Base-by-base conservation (phyloP, 2,797 vertebrate species). In the Lates japonicus region DNA sequence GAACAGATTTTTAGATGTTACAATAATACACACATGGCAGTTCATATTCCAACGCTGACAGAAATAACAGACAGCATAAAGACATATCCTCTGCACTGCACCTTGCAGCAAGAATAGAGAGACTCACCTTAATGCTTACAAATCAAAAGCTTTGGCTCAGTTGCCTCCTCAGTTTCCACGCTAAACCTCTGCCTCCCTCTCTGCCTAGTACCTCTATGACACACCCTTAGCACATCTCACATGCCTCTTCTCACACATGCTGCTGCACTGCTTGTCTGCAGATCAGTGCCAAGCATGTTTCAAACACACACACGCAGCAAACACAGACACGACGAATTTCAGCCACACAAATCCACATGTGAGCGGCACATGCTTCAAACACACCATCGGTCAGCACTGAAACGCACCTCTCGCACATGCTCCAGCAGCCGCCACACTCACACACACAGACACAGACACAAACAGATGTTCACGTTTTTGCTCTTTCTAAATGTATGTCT, bases 51-150 rank as follows among this genome's bases (percentile, higher is more conserved):
- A 74, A 49, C 25, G 39, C 1, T 4, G 16, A 59, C 1, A 39
- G 7, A 52, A 69, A 67, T 19, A 58, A 33, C 31, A n/a, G 14
- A 42, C 19, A 58, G 42, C 20, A 33, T 44, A 33, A 58, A 61
- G 12, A 72, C 37, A 4, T 8, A 76, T 6, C 25, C 7, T 55
- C 7, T 13, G 6, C 19, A 63, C 14, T 2, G 13, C 31, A 65
- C 31, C 42, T 60, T 62, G 55, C 54, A 33, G 39, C 41, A 59
- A 73, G 5, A 82, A 77, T 19, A 74, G 20, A 70, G 60, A 69
- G n/a, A 93, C 91, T 87, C 84, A 93, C 92, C 90, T 90, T 84
- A 67, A 72, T 61, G 80, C 48, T 84, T 64, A 57, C 39, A 78
- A 86, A 80, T 86, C 59, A 84, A 82, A 81, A 80, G 66, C 75